Evolutionary conservation across 1,140 invertebrate genomes (phyloP).

Genomic region (Brachionus sp.): DNA sequence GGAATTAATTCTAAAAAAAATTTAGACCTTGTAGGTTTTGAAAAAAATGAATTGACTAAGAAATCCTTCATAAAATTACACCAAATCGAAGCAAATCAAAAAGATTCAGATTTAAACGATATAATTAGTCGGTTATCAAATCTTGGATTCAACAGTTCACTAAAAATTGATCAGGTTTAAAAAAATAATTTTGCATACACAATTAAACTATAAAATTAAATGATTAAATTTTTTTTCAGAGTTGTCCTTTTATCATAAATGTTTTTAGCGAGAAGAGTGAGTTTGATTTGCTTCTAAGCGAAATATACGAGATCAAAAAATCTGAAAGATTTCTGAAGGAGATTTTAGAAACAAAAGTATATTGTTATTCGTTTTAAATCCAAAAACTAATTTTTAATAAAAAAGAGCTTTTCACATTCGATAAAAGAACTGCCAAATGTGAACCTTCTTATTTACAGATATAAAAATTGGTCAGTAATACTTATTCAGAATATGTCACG

Average conservation of each 20-base stretch:
- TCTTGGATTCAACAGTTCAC: slow-evolving; percentile 29
- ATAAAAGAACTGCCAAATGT: background rate
- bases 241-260: background rate
- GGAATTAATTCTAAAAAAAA: background rate
- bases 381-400: background rate
- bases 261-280: background rate
- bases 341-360: slow-evolving; percentile 14
- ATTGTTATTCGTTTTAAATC: background rate
- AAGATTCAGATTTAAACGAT: background rate
- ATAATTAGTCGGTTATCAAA: background rate
- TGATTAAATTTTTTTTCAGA: background rate
- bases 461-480: slow-evolving; percentile 8
- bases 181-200: background rate
- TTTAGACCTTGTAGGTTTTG: slow-evolving; percentile 15
- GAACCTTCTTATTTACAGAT: background rate
- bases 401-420: background rate
- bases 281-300: slow-evolving; percentile 9
- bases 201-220: background rate
- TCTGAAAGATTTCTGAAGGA: slow-evolving; percentile 6
- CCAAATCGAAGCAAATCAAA: background rate
- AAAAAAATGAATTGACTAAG: slow-evolving; percentile 35
- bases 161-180: slow-evolving; percentile 25
- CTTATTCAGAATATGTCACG: background rate
- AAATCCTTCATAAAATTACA: slow-evolving; percentile 4
- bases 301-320: slow-evolving; percentile 23